Evolutionary conservation across 2,797 vertebrate species (phyloP).

Genomic region (Lagorchestes hirsutus): DNA sequence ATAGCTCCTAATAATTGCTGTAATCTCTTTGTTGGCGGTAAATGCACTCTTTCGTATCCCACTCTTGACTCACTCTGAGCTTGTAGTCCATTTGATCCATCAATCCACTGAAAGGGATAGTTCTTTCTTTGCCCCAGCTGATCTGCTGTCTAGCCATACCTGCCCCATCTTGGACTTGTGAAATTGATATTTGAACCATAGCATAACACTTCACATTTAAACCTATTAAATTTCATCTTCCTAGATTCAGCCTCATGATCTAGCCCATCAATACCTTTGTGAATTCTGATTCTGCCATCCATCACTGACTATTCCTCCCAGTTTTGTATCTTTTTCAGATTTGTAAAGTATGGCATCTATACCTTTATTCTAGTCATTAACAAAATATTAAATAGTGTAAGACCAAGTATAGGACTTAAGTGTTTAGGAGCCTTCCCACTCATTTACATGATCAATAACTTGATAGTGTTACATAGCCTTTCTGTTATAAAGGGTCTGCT

Average conservation of each 20-base stretch:
- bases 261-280: not conserved
- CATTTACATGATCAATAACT: constrained; percentile 55
- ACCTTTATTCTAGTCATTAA: not conserved
- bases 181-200: not conserved
- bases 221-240: not conserved
- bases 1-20: too few species aligned
- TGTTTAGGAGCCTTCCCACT: constrained; percentile 7
- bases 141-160: not conserved
- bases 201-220: not conserved
- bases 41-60: too few species aligned
- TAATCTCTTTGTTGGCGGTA: too few species aligned
- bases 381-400: not conserved
- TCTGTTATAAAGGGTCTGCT: constrained; percentile 35
- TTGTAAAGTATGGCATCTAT: not conserved
- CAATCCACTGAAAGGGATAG: not conserved
- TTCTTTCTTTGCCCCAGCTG: not conserved
- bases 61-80: not conserved
- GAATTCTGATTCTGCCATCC: not conserved
- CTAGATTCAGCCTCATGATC: not conserved
- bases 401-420: not conserved
- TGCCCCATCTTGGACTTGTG: not conserved
- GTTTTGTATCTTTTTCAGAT: not conserved
- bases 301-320: not conserved
- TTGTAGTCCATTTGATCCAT: not conserved
- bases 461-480: constrained; percentile 52